phyloP scores from a whole-genome alignment of 2,113 vertebrate genomes.

The Zosterops hypoxanthus region DNA sequence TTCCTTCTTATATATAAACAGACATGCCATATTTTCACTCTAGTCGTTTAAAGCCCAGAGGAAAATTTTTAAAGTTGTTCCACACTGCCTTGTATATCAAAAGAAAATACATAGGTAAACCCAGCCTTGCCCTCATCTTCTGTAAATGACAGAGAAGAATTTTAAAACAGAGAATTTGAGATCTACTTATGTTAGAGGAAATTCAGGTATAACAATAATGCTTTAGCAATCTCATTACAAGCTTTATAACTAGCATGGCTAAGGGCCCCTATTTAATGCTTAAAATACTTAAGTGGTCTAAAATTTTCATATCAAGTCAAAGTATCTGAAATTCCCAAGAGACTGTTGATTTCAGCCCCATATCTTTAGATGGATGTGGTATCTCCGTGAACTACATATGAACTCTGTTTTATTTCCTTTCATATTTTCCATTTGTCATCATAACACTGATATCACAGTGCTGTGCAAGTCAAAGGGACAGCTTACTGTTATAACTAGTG shows the following conservation, averaged over 20 bases:
- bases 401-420: constrained; percentile 45
- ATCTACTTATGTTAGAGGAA: constrained; percentile 35
- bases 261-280: background rate
- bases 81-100: constrained; percentile 18
- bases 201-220: constrained; percentile 33
- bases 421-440: constrained; percentile 29
- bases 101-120: constrained; percentile 34
- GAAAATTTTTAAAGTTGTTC: constrained; percentile 37
- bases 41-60: constrained; percentile 40
- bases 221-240: constrained; percentile 49
- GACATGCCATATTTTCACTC: constrained; percentile 36
- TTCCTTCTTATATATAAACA: constrained; percentile 21
- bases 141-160: constrained; percentile 45
- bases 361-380: background rate
- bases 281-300: constrained; percentile 28
- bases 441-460: constrained; percentile 10
- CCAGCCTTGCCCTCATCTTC: background rate
- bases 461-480: constrained; percentile 41
- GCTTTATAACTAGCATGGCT: background rate
- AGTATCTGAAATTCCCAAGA: background rate
- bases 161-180: constrained; percentile 13
- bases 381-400: constrained; percentile 42
- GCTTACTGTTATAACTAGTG: background rate
- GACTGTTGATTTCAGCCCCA: background rate
- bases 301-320: background rate